Base-by-base conservation (phyloP, 2,113 vertebrate genomes). In the Henicopernis longicauda region DNA sequence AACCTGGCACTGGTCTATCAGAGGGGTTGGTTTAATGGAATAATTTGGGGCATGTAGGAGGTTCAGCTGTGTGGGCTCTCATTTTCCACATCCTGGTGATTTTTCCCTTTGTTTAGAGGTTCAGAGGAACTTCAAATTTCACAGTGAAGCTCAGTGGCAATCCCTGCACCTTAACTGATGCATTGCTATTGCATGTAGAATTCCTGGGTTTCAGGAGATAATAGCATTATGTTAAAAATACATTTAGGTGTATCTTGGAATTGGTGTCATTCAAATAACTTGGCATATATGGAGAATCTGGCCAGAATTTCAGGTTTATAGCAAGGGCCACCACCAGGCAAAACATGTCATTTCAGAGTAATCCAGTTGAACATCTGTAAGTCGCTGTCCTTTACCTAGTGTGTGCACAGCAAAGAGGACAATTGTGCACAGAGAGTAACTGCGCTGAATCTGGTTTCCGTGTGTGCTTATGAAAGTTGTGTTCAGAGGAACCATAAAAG, bases 381-480 rank as follows among this genome's bases (percentile, higher is more conserved):
- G n/a, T 62, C 16, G 1, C 29, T 27, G 22, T 19, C 34, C 54
- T 59, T 42, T 17, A 4, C 26, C 32, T 26, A 1, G 1, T 0
- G 18, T 40, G 22, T 32, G 29, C 34, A 6, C 11, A n/a, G 47
- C 54, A 42, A 20, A 47, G 49, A 31, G 40, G 54, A 18, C 1
- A 4, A 1, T 1, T 25, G 26, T 11, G 27, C 34, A 16, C 19
- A n/a, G 8, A 21, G 49, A 18, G 45, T 18, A 20, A 19, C 36
- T 18, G 52, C 1, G 0, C 50, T 52, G 44, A 31, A 0, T 19
- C 66, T 50, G 40, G 1, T 31, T 82, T 65, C 66, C 21, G 5
- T 2, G 0, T 9, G 31, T 58, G 40, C 31, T 21, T 21, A 0
- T 12, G 21, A 16, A 73, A 23, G 23, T 10, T 86, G 20, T 66